These are phyloP conservation scores for Chondrosia reniformis DNA, from an alignment of 37 sponge, comb jelly and placozoan genomes.

Conservation along the genomic window DNA sequence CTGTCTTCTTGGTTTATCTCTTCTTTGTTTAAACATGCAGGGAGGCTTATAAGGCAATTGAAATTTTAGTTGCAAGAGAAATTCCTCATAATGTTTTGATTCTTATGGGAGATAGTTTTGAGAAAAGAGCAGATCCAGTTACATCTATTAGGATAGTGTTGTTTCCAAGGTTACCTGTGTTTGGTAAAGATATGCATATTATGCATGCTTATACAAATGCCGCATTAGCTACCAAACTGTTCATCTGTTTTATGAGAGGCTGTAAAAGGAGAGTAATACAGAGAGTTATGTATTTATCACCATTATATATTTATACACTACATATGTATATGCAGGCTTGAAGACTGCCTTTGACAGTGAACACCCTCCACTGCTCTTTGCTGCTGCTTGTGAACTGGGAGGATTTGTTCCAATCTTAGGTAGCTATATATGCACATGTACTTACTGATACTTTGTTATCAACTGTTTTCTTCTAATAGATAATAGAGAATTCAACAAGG, in stretches of 20 bases:
- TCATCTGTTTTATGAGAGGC: too few species aligned
- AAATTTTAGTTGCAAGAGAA: constrained; percentile 20
- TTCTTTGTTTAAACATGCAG: constrained; percentile 1
- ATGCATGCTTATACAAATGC: too few species aligned
- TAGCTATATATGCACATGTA: too few species aligned
- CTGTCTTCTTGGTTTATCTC: neutral
- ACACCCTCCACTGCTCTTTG: constrained; percentile 42
- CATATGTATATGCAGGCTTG: neutral
- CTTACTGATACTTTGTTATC: too few species aligned
- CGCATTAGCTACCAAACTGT: too few species aligned
- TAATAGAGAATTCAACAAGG: too few species aligned
- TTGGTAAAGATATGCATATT: too few species aligned
- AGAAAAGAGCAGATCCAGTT: neutral
- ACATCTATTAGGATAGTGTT: constrained; percentile 32
- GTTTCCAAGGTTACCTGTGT: constrained; percentile 52
- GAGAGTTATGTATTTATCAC: too few species aligned
- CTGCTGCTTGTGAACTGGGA: constrained; percentile 63
- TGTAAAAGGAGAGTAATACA: too few species aligned
- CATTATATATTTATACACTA: neutral
- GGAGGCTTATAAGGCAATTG: constrained; percentile 26
- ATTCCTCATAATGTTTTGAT: constrained; percentile 57
- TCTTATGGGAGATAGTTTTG: neutral
- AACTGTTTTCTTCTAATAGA: too few species aligned
- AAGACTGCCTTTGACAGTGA: too few species aligned
- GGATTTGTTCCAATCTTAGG: constrained; percentile 39